Evolutionary conservation across 35 echinoderm and acorn worm species (phyloP).

Genomic region (Ptychodera flava): DNA sequence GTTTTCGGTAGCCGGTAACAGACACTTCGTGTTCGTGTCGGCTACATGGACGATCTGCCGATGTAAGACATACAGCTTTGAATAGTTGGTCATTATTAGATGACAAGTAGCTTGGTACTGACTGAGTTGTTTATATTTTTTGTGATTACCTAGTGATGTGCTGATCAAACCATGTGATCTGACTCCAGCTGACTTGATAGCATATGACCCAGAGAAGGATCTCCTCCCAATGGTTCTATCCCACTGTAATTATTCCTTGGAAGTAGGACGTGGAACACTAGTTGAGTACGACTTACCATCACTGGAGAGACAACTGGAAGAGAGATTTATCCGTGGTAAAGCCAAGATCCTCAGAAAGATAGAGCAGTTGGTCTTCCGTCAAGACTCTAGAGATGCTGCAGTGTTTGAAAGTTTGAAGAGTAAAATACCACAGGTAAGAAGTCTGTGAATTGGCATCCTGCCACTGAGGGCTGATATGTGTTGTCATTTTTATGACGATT

Average conservation of each 20-base stretch:
- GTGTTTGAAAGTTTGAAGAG: not conserved
- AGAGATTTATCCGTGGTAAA: not conserved
- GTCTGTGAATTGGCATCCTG: too few species aligned
- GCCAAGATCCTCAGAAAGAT: not conserved
- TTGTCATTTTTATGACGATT: too few species aligned
- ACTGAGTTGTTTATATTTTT: too few species aligned
- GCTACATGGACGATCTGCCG: too few species aligned
- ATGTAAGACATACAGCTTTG: too few species aligned
- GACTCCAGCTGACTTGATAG: not conserved
- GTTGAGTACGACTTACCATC: not conserved
- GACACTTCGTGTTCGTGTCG: too few species aligned
- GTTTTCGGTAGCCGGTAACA: too few species aligned
- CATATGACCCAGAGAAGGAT: not conserved
- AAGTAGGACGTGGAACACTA: not conserved
- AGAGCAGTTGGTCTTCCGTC: not conserved
- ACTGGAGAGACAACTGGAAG: not conserved
- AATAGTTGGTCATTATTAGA: too few species aligned
- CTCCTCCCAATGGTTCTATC: not conserved
- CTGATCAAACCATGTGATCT: not conserved
- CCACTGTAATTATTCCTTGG: not conserved
- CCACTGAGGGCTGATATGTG: too few species aligned
- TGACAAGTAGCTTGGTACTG: too few species aligned
- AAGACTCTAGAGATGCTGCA: not conserved
- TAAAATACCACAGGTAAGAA: not conserved
- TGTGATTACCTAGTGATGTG: too few species aligned